Base-by-base conservation (phyloP, 1,140 invertebrate species). In the Phymorhynchus buccinoides region DNA sequence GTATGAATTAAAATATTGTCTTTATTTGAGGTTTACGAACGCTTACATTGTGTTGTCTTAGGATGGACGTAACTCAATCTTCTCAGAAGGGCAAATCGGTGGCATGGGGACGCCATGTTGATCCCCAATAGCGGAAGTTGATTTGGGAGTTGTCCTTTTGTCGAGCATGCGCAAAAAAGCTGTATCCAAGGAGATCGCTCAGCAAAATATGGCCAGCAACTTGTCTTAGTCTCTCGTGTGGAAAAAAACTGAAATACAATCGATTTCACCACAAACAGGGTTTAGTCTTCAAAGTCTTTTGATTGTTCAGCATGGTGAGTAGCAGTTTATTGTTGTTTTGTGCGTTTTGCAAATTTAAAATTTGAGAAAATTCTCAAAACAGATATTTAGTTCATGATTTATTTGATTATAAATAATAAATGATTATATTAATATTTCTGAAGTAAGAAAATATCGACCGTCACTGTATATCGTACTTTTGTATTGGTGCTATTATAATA, bases 101-200 rank as follows among this genome's bases (percentile, higher is more conserved):
- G 27, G 41, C 77, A 79, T 18, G 30, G 16, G 27, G 42, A 27
- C 41, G 77, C 77, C 77, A 79, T 79, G 42, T 52, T 79, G 32
- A 4, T 9, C 2, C 42, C 22, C 6, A 32, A 14, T 12, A 52
- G 27, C 77, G 77, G 77, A 79, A 79, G 32, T 79, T 48, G 42
- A 6, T 0, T 42, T 44, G 16, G 32, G 39, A 83, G 66, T 83
- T 83, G 44, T 83, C 81, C 44, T 37, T 39, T 62, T n/a, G 3
- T 48, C 7, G 41, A 30, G 79, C 85, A 83, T 83, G 85, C 85
- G 85, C 81, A 79, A 4, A 27, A 18, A 0, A 1, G 14, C 35
- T 48, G 85, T 86, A 66, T 86, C 85, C 85, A 86, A 83, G 85
- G 75, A 81, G 41, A 86, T 77, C 37, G n/a, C 30, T 56, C 66